Percentiles rank a stretch among this genome's conserved stretches.
These are phyloP conservation scores for Pandion haliaetus DNA, from an alignment of 2,113 vertebrate genomes.

Conservation along the genomic window DNA sequence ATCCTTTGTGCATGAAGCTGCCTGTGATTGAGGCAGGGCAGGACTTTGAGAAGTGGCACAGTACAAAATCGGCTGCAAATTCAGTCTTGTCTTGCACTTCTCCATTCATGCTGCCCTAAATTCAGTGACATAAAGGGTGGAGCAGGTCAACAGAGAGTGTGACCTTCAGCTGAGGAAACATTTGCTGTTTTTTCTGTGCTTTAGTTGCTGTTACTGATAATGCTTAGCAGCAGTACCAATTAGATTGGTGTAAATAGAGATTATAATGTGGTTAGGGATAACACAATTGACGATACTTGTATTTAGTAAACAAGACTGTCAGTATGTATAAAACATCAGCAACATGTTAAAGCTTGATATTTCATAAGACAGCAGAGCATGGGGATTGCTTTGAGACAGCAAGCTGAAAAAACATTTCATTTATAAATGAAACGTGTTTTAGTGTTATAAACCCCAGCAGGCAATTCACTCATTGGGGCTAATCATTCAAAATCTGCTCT, in stretches of 20 bases:
- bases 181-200: neutral
- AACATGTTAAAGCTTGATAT: constrained; percentile 3
- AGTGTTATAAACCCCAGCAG: constrained; percentile 43
- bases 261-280: constrained; percentile 48
- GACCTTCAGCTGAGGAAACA: neutral
- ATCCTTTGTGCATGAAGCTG: neutral
- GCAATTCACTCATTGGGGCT: constrained; percentile 36
- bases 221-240: neutral
- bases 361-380: neutral
- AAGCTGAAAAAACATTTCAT: constrained; percentile 26
- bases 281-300: neutral
- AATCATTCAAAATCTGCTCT: constrained; percentile 40
- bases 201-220: neutral
- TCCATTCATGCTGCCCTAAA: neutral
- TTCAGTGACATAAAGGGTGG: neutral
- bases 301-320: constrained; percentile 37
- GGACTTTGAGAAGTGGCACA: neutral
- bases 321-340: constrained; percentile 16
- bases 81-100: neutral
- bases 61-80: neutral
- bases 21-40: neutral
- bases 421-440: constrained; percentile 45
- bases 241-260: constrained; percentile 46
- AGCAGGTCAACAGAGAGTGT: neutral
- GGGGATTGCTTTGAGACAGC: constrained; percentile 35